These are phyloP conservation scores for Arctocebus calabarensis DNA, from an alignment of 2,797 vertebrate genomes.

Conservation along the genomic window DNA sequence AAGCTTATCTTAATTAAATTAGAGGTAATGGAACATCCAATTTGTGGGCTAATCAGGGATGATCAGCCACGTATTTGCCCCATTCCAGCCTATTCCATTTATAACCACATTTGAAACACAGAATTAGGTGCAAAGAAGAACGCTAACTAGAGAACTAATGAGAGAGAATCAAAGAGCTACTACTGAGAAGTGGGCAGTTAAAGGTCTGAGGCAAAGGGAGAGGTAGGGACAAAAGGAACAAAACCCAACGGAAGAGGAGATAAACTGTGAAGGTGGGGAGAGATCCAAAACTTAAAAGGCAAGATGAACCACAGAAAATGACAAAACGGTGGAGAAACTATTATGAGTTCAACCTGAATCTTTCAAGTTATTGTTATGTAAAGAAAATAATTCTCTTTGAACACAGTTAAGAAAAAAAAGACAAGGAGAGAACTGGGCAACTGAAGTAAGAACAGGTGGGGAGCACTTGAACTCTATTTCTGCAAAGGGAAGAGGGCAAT, in stretches of 20 bases:
- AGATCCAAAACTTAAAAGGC: background rate
- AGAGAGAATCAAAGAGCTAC: background rate
- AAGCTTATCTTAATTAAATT: slow-evolving; percentile 64
- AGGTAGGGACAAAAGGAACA: background rate
- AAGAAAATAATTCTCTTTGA: slow-evolving; percentile 11
- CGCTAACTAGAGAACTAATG: background rate
- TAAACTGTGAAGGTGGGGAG: background rate
- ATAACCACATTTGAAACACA: background rate
- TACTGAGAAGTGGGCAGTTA: background rate
- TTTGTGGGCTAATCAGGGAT: slow-evolving; percentile 41
- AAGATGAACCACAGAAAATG: background rate
- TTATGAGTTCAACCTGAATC: background rate
- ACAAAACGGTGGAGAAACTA: background rate
- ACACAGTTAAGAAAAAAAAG: slow-evolving; percentile 20
- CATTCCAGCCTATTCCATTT: background rate
- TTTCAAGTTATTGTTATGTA: background rate
- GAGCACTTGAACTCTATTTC: slow-evolving; percentile 7
- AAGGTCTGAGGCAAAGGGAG: background rate
- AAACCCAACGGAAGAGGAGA: background rate
- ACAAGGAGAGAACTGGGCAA: slow-evolving; percentile 3
- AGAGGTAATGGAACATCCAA: slow-evolving; percentile 48
- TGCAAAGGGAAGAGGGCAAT: slow-evolving; percentile 56
- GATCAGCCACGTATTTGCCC: slow-evolving; percentile 39
- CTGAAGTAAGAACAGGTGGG: slow-evolving; percentile 46
- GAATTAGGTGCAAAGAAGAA: slow-evolving; percentile 32